Base-by-base conservation (phyloP, 2,113 vertebrate genomes). In the Burhinus oedicnemus region DNA sequence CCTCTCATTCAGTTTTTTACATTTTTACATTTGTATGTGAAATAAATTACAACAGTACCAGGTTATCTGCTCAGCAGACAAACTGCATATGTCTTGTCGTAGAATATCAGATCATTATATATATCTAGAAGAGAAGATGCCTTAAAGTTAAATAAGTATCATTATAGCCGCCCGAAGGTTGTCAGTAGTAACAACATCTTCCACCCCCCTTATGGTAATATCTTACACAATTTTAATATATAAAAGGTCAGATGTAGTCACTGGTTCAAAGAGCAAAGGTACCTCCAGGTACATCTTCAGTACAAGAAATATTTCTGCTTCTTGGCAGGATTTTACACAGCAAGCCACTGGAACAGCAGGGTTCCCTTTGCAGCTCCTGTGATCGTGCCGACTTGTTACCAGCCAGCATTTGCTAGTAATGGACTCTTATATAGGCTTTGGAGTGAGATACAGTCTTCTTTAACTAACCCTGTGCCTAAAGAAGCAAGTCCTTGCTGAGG, bases 351-450 rank as follows among this genome's bases (percentile, higher is more conserved):
- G 25, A 87, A 58, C 70, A 97, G 79, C 58, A 93, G 85, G 34
- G 45, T 45, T 90, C 45, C 45, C 45, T 90, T 85, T 94, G 62
- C 55, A 88, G 38, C 42, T 93, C 36, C 75, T 94, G 66, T 55
- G 71, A 58, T 77, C 1, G 0, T 80, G 75, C 70, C 90, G 74
- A n/a, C 36, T 88, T 80, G 27, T 85, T 93, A 72, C 74, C 82
- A 95, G 58, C 27, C 54, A 88, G 45, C 38, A 92, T 85, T 93
- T 95, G 58, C 17, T 86, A 47, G 36, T 90, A 95, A 93, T 45
- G 79, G 66, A 47, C 54, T 88, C 54, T 55, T 75, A n/a, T 40
- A 55, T 9, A 49, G 82, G 27, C 34, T 83, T 61, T 65, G 54
- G 36, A 18, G 19, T 54, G 60, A 88, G 29, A 42, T 22, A 36